Evolutionary conservation across 2,888 invertebrate genomes (phyloP).

Genomic region (Drosophila pseudotalamancana): DNA sequence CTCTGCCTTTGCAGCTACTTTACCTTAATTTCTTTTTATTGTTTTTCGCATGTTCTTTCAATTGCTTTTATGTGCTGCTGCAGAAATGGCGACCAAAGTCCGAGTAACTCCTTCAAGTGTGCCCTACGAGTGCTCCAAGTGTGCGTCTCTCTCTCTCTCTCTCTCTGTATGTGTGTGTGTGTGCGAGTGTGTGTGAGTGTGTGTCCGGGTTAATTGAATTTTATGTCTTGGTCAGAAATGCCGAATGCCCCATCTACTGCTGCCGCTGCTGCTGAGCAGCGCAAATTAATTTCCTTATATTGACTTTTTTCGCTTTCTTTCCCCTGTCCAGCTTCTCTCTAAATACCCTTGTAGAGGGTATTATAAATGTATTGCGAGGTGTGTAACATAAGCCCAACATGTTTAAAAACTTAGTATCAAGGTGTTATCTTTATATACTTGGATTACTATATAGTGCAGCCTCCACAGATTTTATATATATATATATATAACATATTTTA

Average conservation of each 20-base stretch:
- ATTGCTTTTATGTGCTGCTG: conserved; percentile 74
- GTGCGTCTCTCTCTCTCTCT: too few species aligned
- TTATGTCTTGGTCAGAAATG: conserved; percentile 79
- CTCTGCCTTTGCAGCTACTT: conserved; percentile 54
- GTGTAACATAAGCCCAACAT: not conserved
- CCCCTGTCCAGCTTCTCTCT: not conserved
- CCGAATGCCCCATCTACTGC: conserved; percentile 32
- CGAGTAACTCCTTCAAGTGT: conserved; percentile 61
- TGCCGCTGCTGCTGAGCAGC: conserved; percentile 38
- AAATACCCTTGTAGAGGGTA: conserved; percentile 2
- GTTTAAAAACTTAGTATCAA: too few species aligned
- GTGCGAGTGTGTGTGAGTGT: conserved; percentile 11
- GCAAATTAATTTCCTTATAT: conserved; percentile 79
- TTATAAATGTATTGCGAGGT: not conserved
- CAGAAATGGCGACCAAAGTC: conserved; percentile 53
- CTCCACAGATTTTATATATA: too few species aligned
- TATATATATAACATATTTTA: too few species aligned
- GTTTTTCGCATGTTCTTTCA: conserved; percentile 77
- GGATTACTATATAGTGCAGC: too few species aligned
- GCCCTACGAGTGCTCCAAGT: conserved; percentile 29
- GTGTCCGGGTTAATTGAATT: conserved; percentile 73
- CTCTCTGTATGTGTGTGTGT: not conserved
- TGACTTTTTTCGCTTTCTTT: conserved; percentile 62
- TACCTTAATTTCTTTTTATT: conserved; percentile 81
- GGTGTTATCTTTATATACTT: too few species aligned